Percentiles rank a stretch among this genome's conserved stretches.
These are phyloP conservation scores for Drosophila pallidifrons DNA, from an alignment of 1,140 invertebrate genomes.

Conservation along the genomic window DNA sequence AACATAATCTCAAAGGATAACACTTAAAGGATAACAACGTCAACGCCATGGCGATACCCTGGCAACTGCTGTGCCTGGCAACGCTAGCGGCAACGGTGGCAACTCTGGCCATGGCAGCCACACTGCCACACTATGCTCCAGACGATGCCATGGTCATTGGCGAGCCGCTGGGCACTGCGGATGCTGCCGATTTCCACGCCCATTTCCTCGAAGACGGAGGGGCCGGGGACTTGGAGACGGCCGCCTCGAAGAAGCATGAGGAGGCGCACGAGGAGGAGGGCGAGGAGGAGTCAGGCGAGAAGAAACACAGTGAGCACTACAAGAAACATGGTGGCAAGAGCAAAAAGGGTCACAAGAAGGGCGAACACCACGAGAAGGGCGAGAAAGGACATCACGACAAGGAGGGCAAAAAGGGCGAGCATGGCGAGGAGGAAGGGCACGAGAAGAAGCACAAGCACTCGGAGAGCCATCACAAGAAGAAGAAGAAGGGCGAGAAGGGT, in stretches of 20 bases:
- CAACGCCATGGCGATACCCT: slow-evolving; percentile 44
- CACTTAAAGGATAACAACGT: slow-evolving; percentile 17
- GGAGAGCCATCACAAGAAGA: slow-evolving; percentile 90
- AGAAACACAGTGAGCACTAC: slow-evolving; percentile 87
- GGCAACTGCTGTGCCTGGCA: slow-evolving; percentile 62
- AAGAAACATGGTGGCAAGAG: slow-evolving; percentile 87
- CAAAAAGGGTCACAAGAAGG: slow-evolving; percentile 80
- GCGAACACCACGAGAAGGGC: slow-evolving; percentile 79
- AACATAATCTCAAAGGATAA: slow-evolving; percentile 53
- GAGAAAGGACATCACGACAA: slow-evolving; percentile 90
- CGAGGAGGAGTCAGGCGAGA: slow-evolving; percentile 87
- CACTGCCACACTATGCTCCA: slow-evolving; percentile 43
- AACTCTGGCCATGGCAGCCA: slow-evolving; percentile 37
- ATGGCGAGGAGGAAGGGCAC: slow-evolving; percentile 90
- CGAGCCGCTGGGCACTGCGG: slow-evolving; percentile 40
- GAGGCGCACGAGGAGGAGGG: slow-evolving; percentile 64
- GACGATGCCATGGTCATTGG: slow-evolving; percentile 66
- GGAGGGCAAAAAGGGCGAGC: slow-evolving; percentile 89
- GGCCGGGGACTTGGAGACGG: slow-evolving; percentile 66
- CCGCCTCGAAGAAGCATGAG: slow-evolving; percentile 76
- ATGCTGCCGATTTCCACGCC: slow-evolving; percentile 51
- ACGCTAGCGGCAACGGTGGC: slow-evolving; percentile 52
- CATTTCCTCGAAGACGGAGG: slow-evolving; percentile 34
- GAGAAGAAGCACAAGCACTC: slow-evolving; percentile 92
- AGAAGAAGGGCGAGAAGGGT: slow-evolving; percentile 90